phyloP scores from a whole-genome alignment of 2,797 vertebrate genomes.

The Lacerta bilineata region DNA sequence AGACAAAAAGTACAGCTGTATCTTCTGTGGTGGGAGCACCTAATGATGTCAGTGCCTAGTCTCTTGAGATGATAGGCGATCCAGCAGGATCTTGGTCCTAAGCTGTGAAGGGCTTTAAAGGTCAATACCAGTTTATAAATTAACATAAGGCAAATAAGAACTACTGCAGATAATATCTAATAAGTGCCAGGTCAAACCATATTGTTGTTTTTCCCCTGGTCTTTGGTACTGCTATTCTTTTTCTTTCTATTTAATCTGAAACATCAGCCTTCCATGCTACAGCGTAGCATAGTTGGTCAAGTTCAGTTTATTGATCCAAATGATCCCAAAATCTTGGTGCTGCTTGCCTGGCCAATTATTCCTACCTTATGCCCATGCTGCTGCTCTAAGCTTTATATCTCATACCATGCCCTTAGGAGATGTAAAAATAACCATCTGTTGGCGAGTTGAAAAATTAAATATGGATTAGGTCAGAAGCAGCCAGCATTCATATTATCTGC shows the following conservation, averaged over 20 bases:
- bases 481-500: neutral
- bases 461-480: neutral
- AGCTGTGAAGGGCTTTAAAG: neutral
- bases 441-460: neutral
- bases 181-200: neutral
- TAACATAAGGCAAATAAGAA: neutral
- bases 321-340: neutral
- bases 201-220: neutral
- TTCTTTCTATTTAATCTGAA: neutral
- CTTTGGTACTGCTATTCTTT: neutral
- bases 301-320: neutral
- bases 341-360: neutral
- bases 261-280: neutral
- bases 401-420: neutral
- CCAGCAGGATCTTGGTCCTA: too few species aligned
- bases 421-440: neutral
- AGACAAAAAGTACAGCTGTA: neutral
- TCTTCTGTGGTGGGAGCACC: neutral
- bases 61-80: neutral
- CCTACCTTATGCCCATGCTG: neutral
- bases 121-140: neutral
- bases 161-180: neutral
- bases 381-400: neutral
- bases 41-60: neutral
- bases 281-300: neutral